A percentile compares a stretch with the other conserved stretches of the same genome.
Conservation (phyloP, 2,113 vertebrate genomes). For the Tauraco erythrolophus region DNA sequence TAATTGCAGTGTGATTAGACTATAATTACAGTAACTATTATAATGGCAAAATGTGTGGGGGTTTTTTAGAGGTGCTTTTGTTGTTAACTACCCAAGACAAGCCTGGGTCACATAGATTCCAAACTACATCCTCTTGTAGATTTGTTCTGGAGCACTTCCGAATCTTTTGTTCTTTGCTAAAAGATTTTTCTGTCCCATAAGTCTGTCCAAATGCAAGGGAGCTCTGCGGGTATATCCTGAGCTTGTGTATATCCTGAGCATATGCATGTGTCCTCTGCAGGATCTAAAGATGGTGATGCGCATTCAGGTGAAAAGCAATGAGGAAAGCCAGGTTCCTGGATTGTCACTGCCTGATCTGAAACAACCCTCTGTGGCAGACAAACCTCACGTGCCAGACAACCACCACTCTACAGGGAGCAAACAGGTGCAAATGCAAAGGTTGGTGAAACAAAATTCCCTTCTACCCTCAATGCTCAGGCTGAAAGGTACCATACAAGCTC, state of each 20-base stretch:
- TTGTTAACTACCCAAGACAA: neutral
- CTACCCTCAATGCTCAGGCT: fast-evolving
- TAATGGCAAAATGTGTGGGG: fast-evolving
- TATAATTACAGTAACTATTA: neutral
- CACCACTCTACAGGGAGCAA: neutral
- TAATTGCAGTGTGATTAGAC: neutral
- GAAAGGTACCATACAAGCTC: fast-evolving
- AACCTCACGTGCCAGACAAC: neutral
- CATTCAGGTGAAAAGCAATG: neutral
- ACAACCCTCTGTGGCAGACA: neutral
- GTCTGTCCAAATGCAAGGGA: neutral
- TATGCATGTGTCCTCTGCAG: neutral
- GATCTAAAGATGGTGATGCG: conserved; percentile 26
- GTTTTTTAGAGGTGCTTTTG: neutral
- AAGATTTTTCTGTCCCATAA: neutral
- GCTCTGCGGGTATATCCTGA: neutral
- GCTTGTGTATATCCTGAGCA: neutral
- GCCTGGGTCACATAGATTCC: neutral
- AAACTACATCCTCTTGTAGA: neutral
- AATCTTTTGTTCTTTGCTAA: neutral
- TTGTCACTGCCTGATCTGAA: neutral
- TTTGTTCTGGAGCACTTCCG: neutral
- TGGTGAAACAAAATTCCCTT: neutral
- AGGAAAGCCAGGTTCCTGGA: neutral
- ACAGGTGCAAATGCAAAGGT: conserved; percentile 18